Conservation (phyloP, 2,797 vertebrate species). For the Coracias cyanogaster region DNA sequence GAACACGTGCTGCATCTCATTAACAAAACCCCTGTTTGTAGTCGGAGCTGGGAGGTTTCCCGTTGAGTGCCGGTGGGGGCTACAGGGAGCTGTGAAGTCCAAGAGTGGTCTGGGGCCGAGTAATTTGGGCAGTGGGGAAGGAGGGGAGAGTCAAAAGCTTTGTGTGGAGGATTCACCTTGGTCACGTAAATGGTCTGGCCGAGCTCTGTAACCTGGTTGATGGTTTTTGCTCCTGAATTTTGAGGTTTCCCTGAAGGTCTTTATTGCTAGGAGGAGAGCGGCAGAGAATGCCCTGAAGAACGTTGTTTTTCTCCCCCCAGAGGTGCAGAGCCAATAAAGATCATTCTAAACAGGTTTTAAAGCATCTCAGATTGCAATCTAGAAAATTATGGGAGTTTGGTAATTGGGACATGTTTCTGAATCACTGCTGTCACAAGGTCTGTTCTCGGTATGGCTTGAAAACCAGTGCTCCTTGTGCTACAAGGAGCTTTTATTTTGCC, state of each 20-base stretch:
- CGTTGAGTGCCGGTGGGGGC: not conserved
- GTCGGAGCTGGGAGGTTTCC: not conserved
- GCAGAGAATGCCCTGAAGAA: conserved; percentile 25
- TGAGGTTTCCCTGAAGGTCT: not conserved
- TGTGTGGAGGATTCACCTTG: not conserved
- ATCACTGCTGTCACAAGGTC: conserved; percentile 34
- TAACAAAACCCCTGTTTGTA: not conserved
- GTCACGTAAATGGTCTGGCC: not conserved
- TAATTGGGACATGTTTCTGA: conserved; percentile 57
- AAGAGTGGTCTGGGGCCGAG: fast-evolving
- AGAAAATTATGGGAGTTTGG: conserved; percentile 21
- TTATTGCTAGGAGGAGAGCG: not conserved
- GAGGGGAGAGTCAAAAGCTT: not conserved
- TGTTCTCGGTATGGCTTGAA: not conserved
- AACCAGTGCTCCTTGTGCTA: not conserved
- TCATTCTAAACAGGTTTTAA: conserved; percentile 33
- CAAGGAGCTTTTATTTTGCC: not conserved
- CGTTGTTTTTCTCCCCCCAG: not conserved
- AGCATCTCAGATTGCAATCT: conserved; percentile 57
- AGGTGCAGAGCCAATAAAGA: conserved; percentile 33
- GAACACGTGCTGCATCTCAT: conserved; percentile 43
- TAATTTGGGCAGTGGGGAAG: not conserved
- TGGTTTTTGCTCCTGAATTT: not conserved
- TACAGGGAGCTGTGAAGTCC: not conserved
- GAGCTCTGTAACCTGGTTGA: fast-evolving